Conservation (phyloP, 2,888 invertebrate species). For the Leucozona laternaria region DNA sequence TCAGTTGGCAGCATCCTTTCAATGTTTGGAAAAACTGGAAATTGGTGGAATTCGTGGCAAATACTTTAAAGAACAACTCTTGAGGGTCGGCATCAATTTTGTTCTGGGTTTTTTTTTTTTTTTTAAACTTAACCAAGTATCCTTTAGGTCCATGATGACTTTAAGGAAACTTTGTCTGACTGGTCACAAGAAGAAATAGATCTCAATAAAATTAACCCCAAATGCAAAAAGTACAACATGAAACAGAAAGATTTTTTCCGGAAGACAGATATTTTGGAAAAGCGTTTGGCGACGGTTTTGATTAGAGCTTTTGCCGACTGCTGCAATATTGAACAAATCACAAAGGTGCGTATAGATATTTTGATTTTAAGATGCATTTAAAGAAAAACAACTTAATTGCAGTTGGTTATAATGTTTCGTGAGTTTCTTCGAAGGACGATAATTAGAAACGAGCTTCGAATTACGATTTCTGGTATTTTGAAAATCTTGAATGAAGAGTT, state of each 20-base stretch:
- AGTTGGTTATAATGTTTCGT: constrained; percentile 84
- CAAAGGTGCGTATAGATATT: constrained; percentile 84
- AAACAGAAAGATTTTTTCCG: constrained; percentile 84
- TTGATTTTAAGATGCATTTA: background rate
- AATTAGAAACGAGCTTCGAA: constrained; percentile 85
- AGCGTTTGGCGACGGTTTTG: constrained; percentile 86
- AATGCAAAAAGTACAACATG: constrained; percentile 85
- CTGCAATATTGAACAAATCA: constrained; percentile 85
- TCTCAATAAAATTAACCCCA: constrained; percentile 76
- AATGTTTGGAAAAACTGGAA: constrained; percentile 94
- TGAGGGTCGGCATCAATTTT: constrained; percentile 77
- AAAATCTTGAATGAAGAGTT: constrained; percentile 82
- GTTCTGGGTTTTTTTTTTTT: background rate
- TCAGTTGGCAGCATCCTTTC: constrained; percentile 91
- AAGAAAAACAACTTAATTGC: constrained; percentile 10
- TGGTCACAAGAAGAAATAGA: constrained; percentile 82
- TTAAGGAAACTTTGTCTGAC: constrained; percentile 81
- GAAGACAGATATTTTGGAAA: constrained; percentile 84
- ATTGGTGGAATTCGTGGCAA: constrained; percentile 85
- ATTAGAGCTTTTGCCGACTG: constrained; percentile 86
- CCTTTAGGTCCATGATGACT: constrained; percentile 80
- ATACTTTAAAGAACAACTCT: constrained; percentile 80
- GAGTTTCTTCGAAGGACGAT: constrained; percentile 85
- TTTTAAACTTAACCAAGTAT: background rate
- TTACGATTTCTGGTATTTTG: constrained; percentile 84